Conservation (phyloP, 2,888 invertebrate species). For the Bursaphelenchus okinawaensis region DNA sequence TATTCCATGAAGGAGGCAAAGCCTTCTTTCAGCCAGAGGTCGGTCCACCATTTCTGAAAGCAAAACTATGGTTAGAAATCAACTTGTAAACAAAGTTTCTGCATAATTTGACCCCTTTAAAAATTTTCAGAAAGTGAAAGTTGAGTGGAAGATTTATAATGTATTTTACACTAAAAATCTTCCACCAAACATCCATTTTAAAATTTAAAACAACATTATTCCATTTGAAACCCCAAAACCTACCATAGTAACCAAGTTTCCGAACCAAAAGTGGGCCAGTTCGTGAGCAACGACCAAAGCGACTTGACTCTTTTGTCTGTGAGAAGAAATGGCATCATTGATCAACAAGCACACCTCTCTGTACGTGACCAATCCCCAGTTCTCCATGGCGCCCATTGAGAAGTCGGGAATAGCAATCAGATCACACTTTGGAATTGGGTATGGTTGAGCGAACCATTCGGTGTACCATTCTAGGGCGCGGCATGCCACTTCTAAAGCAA, state of each 20-base stretch:
- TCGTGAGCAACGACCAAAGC: conserved; percentile 79
- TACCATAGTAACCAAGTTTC: conserved; percentile 89
- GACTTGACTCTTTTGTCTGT: conserved; percentile 72
- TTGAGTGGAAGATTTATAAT: too few species aligned
- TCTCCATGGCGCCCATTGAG: conserved; percentile 63
- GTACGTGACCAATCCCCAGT: conserved; percentile 92
- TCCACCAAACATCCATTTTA: not conserved
- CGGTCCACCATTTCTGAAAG: conserved; percentile 54
- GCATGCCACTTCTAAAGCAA: conserved; percentile 82
- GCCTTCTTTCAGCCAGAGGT: conserved; percentile 36
- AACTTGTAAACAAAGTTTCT: conserved; percentile 1
- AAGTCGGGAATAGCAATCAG: conserved; percentile 64
- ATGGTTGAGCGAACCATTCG: conserved; percentile 86
- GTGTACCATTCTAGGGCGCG: conserved; percentile 87
- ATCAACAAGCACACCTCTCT: conserved; percentile 60
- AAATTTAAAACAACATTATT: not conserved
- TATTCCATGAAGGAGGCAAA: conserved; percentile 78
- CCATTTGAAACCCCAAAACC: conserved; percentile 6
- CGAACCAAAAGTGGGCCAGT: conserved; percentile 96
- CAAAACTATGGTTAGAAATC: not conserved
- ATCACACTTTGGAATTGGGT: conserved; percentile 91
- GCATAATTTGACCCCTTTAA: too few species aligned
- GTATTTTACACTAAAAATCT: not conserved
- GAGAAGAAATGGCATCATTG: conserved; percentile 83
- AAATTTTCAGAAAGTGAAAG: too few species aligned